Base-by-base conservation (phyloP, 1,140 invertebrate species). In the Lasioglossum albipes region DNA sequence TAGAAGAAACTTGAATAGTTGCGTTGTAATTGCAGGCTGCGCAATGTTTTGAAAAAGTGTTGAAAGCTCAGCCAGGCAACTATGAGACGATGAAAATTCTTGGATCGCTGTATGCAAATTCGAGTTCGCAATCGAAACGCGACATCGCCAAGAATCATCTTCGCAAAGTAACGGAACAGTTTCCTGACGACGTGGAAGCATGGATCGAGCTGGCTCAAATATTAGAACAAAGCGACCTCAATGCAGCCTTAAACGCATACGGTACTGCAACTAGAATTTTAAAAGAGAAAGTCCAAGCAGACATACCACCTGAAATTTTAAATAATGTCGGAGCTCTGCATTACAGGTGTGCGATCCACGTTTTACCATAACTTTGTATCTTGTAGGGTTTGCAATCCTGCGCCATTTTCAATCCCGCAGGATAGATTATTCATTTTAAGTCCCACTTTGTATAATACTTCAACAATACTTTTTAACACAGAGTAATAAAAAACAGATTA, bases 41-140 rank as follows among this genome's bases (percentile, higher is more conserved):
- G 2, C 97, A 98, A 90, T 99, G 98, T 92, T 99, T 99, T 93
- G 99, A 99, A 93, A 99, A 99, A 94, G 98, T 99, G 7, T 93
- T 99, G 6, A 99, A 99, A 94, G 97, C 96, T 0, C 98, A 99
- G 91, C 98, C 99, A 0, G 98, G 98, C 7, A 99, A 99, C 93
- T 99, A 99, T 91, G 99, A 99, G 93, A 99, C 99, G 7, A 99
- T 99, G 98, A 99, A 99, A 93, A 99, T 99, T 84, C 94, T 99
- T 2, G 99, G 99, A 0, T 99, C 98, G 0, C 93, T 99, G 0
- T 99, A 99, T 92, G 98, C 98, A 0, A 97, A 97, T 89, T 98
- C 98, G 0, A 95, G 94, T 79, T 99, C 96, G 77, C 97, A 97
- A 91, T 97, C 97, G 0, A 99, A 99, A 93, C 94, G 98, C 49